Evolutionary conservation across 2,888 invertebrate species (phyloP).

Genomic region (Napeogenes sylphis): DNA sequence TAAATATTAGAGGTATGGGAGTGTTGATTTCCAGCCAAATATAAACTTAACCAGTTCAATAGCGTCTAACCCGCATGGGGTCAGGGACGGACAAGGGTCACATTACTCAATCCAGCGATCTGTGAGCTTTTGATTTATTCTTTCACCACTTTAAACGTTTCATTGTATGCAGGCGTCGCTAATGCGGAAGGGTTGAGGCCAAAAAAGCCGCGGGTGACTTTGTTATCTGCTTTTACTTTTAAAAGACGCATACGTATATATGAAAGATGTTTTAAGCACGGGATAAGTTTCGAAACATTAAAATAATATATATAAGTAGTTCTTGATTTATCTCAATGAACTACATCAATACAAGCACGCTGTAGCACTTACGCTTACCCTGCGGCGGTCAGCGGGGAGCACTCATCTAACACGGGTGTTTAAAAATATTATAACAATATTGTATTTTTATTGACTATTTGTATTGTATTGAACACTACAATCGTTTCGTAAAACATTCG

Average conservation of each 20-base stretch:
- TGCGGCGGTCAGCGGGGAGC: constrained; percentile 44
- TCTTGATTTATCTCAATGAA: too few relatives aligned
- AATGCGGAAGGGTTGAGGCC: constrained; percentile 39
- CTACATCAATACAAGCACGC: too few relatives aligned
- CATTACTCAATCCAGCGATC: constrained; percentile 49
- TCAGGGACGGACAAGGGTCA: constrained; percentile 35
- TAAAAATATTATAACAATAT: constrained; percentile 27
- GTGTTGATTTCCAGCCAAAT: constrained; percentile 16
- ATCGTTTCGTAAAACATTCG: too few relatives aligned
- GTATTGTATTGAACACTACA: not conserved
- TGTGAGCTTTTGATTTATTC: constrained; percentile 59
- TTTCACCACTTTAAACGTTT: constrained; percentile 48
- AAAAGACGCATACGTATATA: not conserved
- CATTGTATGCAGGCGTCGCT: constrained; percentile 65
- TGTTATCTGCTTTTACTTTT: not conserved
- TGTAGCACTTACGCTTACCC: constrained; percentile 29
- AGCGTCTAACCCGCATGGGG: constrained; percentile 50
- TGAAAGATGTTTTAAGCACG: too few relatives aligned
- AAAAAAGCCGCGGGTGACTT: constrained; percentile 5
- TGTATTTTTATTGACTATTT: constrained; percentile 15
- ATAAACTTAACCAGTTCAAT: constrained; percentile 41
- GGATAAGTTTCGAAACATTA: too few relatives aligned
- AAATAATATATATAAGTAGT: too few relatives aligned
- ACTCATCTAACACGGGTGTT: constrained; percentile 17
- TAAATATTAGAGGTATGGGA: too few relatives aligned